These are phyloP conservation scores for Palaemon carinicauda DNA, from an alignment of 1,140 invertebrate species.

Conservation along the genomic window DNA sequence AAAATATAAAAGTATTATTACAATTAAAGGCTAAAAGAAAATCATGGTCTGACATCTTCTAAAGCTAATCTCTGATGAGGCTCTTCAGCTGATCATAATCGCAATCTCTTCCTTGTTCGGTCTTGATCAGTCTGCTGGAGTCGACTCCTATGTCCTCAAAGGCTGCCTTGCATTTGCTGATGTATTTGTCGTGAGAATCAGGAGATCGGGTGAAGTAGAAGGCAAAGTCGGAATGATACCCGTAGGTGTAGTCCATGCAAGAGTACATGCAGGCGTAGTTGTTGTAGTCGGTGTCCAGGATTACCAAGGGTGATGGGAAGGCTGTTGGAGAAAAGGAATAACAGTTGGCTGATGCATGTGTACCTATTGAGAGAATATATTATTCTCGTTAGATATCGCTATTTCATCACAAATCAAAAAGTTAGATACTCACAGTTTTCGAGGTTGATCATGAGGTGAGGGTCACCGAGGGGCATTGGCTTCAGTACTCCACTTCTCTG, in stretches of 20 bases:
- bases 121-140: neutral
- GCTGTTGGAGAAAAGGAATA: neutral
- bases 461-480: slow-evolving; percentile 2
- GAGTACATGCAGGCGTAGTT: slow-evolving; percentile 22
- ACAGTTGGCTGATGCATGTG: too few species aligned
- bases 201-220: neutral
- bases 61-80: too few species aligned
- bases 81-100: neutral
- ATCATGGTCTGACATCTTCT: too few species aligned
- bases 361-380: too few species aligned
- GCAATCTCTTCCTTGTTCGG: neutral
- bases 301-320: neutral
- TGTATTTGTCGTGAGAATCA: neutral
- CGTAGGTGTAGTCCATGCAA: slow-evolving; percentile 1
- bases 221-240: slow-evolving; percentile 3
- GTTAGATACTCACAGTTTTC: neutral
- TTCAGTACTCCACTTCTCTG: neutral
- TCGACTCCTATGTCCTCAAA: neutral
- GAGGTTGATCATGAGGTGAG: slow-evolving; percentile 10
- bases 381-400: too few species aligned
- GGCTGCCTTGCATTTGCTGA: neutral
- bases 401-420: too few species aligned
- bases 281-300: slow-evolving; percentile 9
- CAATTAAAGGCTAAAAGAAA: too few species aligned
- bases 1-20: too few species aligned